Conservation (phyloP, 2,113 vertebrate genomes). For the Terrapene triunguis region DNA sequence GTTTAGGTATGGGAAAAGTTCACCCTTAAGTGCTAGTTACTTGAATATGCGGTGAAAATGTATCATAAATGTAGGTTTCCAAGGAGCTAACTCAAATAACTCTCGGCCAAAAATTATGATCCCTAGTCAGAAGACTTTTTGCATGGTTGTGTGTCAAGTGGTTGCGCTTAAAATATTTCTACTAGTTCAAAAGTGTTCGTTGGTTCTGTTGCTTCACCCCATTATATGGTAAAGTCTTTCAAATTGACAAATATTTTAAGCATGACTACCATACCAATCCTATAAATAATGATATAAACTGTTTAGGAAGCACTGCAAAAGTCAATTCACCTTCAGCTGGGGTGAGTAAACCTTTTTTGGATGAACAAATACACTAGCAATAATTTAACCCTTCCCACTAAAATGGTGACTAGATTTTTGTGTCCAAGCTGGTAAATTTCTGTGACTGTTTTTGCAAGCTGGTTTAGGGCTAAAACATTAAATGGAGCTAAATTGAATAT, state of each 20-base stretch:
- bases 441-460: background rate
- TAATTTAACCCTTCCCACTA: slow-evolving; percentile 3
- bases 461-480: background rate
- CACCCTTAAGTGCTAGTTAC: background rate
- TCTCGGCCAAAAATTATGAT: background rate
- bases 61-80: background rate
- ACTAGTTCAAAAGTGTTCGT: background rate
- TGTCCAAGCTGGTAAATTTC: background rate
- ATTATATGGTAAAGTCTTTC: background rate
- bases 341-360: background rate
- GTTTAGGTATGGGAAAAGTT: background rate
- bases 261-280: background rate
- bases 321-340: background rate
- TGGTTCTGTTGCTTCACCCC: background rate
- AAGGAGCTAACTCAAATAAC: background rate
- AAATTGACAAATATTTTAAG: background rate
- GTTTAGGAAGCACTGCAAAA: background rate
- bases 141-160: background rate
- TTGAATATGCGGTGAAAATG: background rate
- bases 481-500: background rate
- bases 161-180: background rate
- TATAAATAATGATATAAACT: background rate
- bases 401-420: background rate
- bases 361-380: background rate
- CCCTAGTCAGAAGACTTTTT: background rate